Base-by-base conservation (phyloP, 2,888 invertebrate genomes). In the Cetonia aurata region DNA sequence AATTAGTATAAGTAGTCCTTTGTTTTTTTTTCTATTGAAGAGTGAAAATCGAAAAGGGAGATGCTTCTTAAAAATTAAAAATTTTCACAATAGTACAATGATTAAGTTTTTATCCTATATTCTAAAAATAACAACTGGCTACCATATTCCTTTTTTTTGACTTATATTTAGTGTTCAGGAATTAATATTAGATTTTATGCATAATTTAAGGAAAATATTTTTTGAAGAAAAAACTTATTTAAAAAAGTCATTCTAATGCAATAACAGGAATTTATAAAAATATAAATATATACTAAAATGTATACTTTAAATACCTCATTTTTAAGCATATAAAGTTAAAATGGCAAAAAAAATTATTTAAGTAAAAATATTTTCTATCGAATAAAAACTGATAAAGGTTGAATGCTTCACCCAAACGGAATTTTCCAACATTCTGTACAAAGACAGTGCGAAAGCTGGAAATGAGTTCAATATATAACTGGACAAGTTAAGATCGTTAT, bases 381-480 rank as follows among this genome's bases (percentile, higher is more conserved):
- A 72, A 46, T 76, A 77, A 75, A 80, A 80, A 12, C 74, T 69
- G 33, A 76, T 73, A 72, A 83, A 79, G 46, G 76, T 79, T 31
- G 79, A 79, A 75, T 83, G 82, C 53, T 80, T 78, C 46, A 83
- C 75, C 82, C 84, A 83, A 44, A 79, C 76, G 1, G 83, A 81
- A 25, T 80, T 79, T 68, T 84, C 83, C 48, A 85, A 73, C 71
- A 84, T 80, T 56, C 83, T 75, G 74, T 80, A 83, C 59, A 85
- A 74, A 15, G 82, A 81, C 25, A 84, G 74, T 0, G 83, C 80
- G 55, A 84, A 76, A 13, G 79, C 77, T 6, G 84, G 83, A 75
- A 84, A 84, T 33, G 80, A 75, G 10, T 75, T 75, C 62, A 84
- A 72, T 68, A 84, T 80, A 55, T 76, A 77, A 25, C 75, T 77